These are phyloP conservation scores for Heterocephalus glaber DNA, from an alignment of 2,113 vertebrate genomes.

Conservation along the genomic window DNA sequence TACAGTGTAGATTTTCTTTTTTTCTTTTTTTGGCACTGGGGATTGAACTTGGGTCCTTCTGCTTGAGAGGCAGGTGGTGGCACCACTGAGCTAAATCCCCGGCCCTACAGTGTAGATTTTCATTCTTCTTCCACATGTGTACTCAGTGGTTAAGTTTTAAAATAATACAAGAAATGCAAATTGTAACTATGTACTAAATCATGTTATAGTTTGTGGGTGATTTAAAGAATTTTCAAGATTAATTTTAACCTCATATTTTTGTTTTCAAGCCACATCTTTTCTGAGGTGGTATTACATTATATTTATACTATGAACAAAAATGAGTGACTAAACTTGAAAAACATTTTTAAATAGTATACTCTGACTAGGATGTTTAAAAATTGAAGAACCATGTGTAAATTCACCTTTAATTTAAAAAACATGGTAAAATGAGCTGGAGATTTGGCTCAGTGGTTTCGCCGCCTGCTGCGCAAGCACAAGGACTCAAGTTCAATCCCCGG, in stretches of 20 bases:
- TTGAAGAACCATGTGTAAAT: not conserved
- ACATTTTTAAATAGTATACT: slow-evolving; percentile 7
- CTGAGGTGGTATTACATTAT: slow-evolving; percentile 21
- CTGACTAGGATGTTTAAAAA: not conserved
- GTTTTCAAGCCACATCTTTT: slow-evolving; percentile 20
- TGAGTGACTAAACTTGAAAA: slow-evolving; percentile 28
- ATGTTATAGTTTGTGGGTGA: not conserved
- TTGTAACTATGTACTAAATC: not conserved
- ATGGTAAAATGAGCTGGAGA: too few relatives aligned
- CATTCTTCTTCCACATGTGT: not conserved
- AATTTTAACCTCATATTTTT: slow-evolving; percentile 9
- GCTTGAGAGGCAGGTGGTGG: too few relatives aligned
- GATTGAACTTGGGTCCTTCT: too few relatives aligned
- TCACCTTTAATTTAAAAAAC: slow-evolving; percentile 25
- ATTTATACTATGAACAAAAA: slow-evolving; percentile 20
- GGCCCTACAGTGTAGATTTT: not conserved
- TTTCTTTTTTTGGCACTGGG: too few relatives aligned
- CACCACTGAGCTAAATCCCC: too few relatives aligned
- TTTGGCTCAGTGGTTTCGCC: too few relatives aligned
- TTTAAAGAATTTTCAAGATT: not conserved
- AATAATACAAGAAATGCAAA: slow-evolving; percentile 1
- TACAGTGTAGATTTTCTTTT: not conserved
- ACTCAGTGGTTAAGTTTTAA: slow-evolving; percentile 34
- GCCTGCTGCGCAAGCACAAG: too few relatives aligned
- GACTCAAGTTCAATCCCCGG: too few relatives aligned